Base-by-base conservation (phyloP, 2,797 vertebrate genomes). In the Cossypha polioptera region DNA sequence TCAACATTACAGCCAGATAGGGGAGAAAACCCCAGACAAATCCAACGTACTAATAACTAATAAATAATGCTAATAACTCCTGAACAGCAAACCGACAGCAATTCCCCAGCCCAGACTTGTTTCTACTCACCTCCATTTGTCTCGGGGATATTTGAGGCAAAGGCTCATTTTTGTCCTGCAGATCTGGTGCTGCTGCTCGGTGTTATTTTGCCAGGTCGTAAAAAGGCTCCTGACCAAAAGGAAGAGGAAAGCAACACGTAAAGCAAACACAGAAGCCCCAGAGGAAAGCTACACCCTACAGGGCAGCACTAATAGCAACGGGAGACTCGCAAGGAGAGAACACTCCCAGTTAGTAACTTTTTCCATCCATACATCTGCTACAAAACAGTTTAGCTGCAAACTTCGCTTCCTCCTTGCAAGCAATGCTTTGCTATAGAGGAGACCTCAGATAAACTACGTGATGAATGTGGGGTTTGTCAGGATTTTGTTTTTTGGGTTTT, bases 261-360 rank as follows among this genome's bases (percentile, higher is more conserved):
- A 93, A 96, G 94, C 94, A 97, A 97, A 97, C 92, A 95, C 42
- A 92, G 94, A 81, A 96, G 91, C 96, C 96, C 96, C 78, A 65
- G 96, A 97, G 96, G 95, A 92, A 97, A 97, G 85, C 73, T 86
- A 73, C 81, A 85, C 91, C 82, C 95, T 75, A 80, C 92, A 82
- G 97, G 96, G 69, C 74, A 47, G 89, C 72, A 36, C 96, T 96
- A 96, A 88, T 58, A 95, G 97, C 87, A 94, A 93, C 92, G 1
- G 88, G 26, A 89, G 71, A 6, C 85, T 58, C 38, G 26, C 31
- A 36, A 84, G 73, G 43, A 61, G 80, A 54, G 81, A 78, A 78
- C 95, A 93, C 91, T 95, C 93, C 95, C 94, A 84, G 83, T 96
- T 96, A 97, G 91, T 92, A 86, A 95, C 90, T 87, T 95, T 96